Percentiles rank a stretch among this genome's conserved stretches.
phyloP scores from a whole-genome alignment of 1,140 invertebrate genomes.

The Scaptomyza graminum region DNA sequence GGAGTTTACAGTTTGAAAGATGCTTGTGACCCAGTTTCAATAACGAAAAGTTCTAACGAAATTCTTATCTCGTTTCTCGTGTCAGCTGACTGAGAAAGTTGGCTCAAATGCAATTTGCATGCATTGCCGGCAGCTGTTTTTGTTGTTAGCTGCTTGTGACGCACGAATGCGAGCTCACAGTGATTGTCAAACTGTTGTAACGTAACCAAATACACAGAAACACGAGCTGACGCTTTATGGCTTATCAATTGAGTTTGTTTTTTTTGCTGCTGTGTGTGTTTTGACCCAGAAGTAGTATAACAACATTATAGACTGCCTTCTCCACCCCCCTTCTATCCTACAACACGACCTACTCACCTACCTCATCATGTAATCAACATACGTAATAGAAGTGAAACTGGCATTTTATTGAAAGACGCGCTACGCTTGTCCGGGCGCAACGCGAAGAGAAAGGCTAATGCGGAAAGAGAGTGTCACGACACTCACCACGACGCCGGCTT shows the following conservation, averaged over 20 bases:
- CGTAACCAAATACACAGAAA: neutral
- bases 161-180: constrained; percentile 50
- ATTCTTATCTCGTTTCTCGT: constrained; percentile 4
- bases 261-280: neutral
- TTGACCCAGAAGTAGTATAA: constrained; percentile 47
- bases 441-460: constrained; percentile 4
- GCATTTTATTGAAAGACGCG: constrained; percentile 20
- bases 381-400: constrained; percentile 40
- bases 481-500: constrained; percentile 42
- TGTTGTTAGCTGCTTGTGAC: constrained; percentile 45
- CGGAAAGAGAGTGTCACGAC: neutral
- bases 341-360: constrained; percentile 46
- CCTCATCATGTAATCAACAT: constrained; percentile 67
- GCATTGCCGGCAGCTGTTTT: constrained; percentile 25
- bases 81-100: constrained; percentile 49
- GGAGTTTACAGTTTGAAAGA: neutral
- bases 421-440: constrained; percentile 33
- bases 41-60: constrained; percentile 21
- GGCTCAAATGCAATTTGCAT: constrained; percentile 52
- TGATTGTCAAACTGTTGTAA: constrained; percentile 48
- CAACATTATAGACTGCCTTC: constrained; percentile 7
- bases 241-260: constrained; percentile 47
- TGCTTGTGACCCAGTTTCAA: constrained; percentile 18
- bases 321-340: neutral
- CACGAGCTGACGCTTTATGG: constrained; percentile 20